phyloP scores from a whole-genome alignment of 92 coral and sea anemone species.

The Epizoanthus fatuus region DNA sequence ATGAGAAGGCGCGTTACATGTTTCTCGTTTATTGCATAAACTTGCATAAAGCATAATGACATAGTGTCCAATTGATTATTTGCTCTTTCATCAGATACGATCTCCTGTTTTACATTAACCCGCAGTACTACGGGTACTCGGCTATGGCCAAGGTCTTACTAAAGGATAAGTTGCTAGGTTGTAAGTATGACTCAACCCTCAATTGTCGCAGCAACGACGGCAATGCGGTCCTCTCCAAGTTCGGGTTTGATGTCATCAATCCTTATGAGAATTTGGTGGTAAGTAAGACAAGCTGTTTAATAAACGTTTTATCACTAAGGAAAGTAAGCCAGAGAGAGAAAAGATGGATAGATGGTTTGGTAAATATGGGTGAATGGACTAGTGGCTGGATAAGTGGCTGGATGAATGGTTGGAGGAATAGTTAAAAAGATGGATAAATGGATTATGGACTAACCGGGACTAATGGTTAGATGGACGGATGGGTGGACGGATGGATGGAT shows the following conservation, averaged over 20 bases:
- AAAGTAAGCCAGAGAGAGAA: no score
- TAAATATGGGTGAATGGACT: no score
- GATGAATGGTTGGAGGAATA: no score
- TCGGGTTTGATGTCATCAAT: slow-evolving; percentile 69
- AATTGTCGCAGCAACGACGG: slow-evolving; percentile 76
- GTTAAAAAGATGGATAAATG: no score
- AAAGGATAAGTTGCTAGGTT: slow-evolving; percentile 49
- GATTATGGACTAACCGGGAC: no score
- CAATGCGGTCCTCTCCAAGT: slow-evolving; percentile 68
- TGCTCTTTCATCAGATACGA: slow-evolving; percentile 51
- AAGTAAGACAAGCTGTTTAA: slow-evolving; percentile 15
- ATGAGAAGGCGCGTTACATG: no score
- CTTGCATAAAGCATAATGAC: neutral
- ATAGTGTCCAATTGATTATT: neutral
- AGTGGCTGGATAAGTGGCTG: no score
- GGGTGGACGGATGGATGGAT: no score
- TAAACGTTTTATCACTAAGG: no score
- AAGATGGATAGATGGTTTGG: no score
- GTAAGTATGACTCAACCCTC: slow-evolving; percentile 71
- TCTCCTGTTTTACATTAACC: slow-evolving; percentile 70
- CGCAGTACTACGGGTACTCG: slow-evolving; percentile 76
- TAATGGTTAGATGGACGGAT: no score
- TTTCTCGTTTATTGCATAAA: neutral
- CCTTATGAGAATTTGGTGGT: slow-evolving; percentile 71
- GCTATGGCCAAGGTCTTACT: slow-evolving; percentile 72